These are phyloP conservation scores for Sphaeramia orbicularis DNA, from an alignment of 2,797 vertebrate genomes.

Conservation along the genomic window DNA sequence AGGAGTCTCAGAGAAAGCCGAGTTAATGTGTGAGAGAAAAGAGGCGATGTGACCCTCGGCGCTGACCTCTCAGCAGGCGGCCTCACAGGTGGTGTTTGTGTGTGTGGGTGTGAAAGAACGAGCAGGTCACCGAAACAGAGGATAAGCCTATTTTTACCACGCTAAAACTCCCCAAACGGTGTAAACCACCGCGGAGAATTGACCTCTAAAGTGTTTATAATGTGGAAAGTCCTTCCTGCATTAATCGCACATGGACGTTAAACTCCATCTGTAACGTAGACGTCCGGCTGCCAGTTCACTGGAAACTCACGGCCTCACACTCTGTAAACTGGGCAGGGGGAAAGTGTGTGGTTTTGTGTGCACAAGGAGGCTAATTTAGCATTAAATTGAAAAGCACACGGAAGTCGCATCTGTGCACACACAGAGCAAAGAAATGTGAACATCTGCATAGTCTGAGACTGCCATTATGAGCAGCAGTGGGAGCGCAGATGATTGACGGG, in stretches of 20 bases:
- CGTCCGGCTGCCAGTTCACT: slow-evolving; percentile 16
- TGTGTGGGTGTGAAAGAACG: slow-evolving; percentile 3
- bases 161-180: slow-evolving; percentile 32
- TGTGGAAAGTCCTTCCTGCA: slow-evolving; percentile 57
- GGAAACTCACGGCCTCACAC: slow-evolving; percentile 21
- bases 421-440: slow-evolving; percentile 28
- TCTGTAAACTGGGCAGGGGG: background rate
- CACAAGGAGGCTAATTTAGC: slow-evolving; percentile 10
- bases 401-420: background rate
- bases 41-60: slow-evolving; percentile 23
- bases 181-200: slow-evolving; percentile 34
- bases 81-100: slow-evolving; percentile 52
- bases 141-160: slow-evolving; percentile 42
- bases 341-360: slow-evolving; percentile 35
- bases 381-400: slow-evolving; percentile 31
- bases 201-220: slow-evolving; percentile 63
- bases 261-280: slow-evolving; percentile 33
- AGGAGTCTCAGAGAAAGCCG: slow-evolving; percentile 14
- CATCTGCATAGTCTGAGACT: slow-evolving; percentile 42
- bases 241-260: slow-evolving; percentile 44
- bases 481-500: slow-evolving; percentile 52
- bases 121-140: slow-evolving; percentile 8
- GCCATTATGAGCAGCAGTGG: background rate
- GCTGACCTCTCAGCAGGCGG: slow-evolving; percentile 41
- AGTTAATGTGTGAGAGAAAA: background rate